phyloP scores from a whole-genome alignment of 2,888 invertebrate genomes.

The Torymus auratus region DNA sequence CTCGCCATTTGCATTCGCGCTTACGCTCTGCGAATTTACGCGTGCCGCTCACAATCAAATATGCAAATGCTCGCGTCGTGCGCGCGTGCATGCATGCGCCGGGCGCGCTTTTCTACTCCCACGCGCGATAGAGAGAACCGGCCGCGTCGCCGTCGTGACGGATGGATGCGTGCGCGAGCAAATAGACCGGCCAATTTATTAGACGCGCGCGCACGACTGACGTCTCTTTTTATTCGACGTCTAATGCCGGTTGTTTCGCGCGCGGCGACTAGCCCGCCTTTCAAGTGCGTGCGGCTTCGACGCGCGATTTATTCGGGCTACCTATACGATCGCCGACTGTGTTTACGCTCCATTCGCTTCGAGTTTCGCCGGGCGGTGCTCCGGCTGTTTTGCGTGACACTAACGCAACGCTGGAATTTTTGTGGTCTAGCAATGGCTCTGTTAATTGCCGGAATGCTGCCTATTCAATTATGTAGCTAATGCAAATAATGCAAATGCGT shows the following conservation, averaged over 20 bases:
- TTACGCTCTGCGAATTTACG: constrained; percentile 62
- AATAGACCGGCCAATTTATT: constrained; percentile 64
- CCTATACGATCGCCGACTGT: too few relatives aligned
- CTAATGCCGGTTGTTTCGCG: constrained; percentile 5
- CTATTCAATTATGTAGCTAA: too few relatives aligned
- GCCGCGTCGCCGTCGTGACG: constrained; percentile 49
- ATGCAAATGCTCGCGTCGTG: constrained; percentile 69
- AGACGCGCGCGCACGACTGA: constrained; percentile 60
- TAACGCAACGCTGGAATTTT: too few relatives aligned
- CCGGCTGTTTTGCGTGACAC: too few relatives aligned
- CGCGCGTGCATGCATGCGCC: constrained; percentile 58
- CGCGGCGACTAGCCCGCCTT: not conserved
- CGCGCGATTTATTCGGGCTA: constrained; percentile 1
- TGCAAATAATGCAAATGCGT: too few relatives aligned
- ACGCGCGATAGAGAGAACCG: too few relatives aligned
- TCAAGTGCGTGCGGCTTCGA: not conserved
- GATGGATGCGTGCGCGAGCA: constrained; percentile 56
- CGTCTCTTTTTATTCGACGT: constrained; percentile 56
- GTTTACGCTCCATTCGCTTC: too few relatives aligned
- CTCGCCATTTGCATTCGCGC: constrained; percentile 2
- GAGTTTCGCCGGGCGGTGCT: too few relatives aligned
- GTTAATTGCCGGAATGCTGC: too few relatives aligned
- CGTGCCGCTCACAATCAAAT: constrained; percentile 68
- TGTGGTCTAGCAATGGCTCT: too few relatives aligned
- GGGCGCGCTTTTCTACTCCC: not conserved